phyloP scores from a whole-genome alignment of 2,888 invertebrate genomes.

The Pseudeuparius sepicola region DNA sequence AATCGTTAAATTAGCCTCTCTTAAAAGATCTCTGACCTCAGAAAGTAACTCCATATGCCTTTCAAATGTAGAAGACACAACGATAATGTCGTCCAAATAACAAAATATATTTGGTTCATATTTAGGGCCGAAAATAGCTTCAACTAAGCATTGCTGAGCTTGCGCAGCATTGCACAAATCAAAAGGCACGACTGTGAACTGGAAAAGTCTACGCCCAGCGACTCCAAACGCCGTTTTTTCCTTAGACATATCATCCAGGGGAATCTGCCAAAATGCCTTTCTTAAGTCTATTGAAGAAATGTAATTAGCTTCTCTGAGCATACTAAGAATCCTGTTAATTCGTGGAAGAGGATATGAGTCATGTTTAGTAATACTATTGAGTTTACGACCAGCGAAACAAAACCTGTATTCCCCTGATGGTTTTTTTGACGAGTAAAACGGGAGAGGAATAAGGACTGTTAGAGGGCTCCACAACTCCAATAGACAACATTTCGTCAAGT shows the following conservation, averaged over 20 bases:
- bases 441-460: constrained; percentile 14
- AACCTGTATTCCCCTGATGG: constrained; percentile 12
- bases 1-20: constrained; percentile 15
- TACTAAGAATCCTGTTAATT: constrained; percentile 18
- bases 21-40: constrained; percentile 6
- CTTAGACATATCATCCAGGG: constrained; percentile 18
- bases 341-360: constrained; percentile 16
- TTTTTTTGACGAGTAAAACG: constrained; percentile 19
- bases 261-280: constrained; percentile 26
- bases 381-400: constrained; percentile 14
- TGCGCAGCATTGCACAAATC: constrained; percentile 23
- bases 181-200: constrained; percentile 23
- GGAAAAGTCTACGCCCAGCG: constrained; percentile 18
- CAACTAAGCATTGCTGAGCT: constrained; percentile 23
- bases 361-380: constrained; percentile 13
- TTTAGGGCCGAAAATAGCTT: constrained; percentile 22
- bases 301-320: too few species aligned
- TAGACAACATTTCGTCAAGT: constrained; percentile 15
- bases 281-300: constrained; percentile 17
- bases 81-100: too few species aligned
- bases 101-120: constrained; percentile 22
- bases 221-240: constrained; percentile 28
- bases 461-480: constrained; percentile 15
- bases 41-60: constrained; percentile 17
- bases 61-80: too few species aligned